These are phyloP conservation scores for Julus scandinavius DNA, from an alignment of 2,888 invertebrate species.

Conservation along the genomic window DNA sequence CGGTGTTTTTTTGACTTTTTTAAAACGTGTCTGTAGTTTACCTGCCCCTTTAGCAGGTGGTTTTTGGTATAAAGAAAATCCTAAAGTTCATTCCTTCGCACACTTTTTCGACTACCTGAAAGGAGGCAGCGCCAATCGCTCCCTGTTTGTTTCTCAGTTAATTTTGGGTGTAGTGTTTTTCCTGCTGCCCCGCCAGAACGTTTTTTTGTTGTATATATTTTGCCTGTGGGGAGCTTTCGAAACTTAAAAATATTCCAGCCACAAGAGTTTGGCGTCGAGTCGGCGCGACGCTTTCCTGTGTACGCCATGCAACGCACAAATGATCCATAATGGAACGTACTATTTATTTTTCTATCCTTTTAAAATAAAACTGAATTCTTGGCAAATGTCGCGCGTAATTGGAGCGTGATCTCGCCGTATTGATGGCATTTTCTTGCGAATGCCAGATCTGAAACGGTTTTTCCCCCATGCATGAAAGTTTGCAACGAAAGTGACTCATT, in stretches of 20 bases:
- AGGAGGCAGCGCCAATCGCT: neutral
- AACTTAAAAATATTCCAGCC: neutral
- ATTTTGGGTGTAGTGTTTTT: neutral
- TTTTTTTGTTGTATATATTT: no score
- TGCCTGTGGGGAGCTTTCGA: neutral
- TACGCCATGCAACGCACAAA: neutral
- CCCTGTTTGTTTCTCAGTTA: neutral
- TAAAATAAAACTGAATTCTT: neutral
- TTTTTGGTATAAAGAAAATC: no score
- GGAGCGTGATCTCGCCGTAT: neutral
- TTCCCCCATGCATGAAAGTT: no score
- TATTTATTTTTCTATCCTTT: neutral
- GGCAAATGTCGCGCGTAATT: neutral
- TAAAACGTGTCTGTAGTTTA: no score
- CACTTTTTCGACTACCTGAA: no score
- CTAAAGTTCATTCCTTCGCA: no score
- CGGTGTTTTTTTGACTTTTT: no score
- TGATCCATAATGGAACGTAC: neutral
- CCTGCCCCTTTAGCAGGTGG: no score
- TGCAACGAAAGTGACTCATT: neutral
- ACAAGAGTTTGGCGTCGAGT: neutral
- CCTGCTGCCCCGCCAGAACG: neutral
- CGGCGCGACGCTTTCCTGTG: conserved; percentile 1
- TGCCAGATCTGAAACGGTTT: neutral
- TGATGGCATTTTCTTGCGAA: neutral